Base-by-base conservation (phyloP, 2,113 vertebrate genomes). In the Caracal caracal region DNA sequence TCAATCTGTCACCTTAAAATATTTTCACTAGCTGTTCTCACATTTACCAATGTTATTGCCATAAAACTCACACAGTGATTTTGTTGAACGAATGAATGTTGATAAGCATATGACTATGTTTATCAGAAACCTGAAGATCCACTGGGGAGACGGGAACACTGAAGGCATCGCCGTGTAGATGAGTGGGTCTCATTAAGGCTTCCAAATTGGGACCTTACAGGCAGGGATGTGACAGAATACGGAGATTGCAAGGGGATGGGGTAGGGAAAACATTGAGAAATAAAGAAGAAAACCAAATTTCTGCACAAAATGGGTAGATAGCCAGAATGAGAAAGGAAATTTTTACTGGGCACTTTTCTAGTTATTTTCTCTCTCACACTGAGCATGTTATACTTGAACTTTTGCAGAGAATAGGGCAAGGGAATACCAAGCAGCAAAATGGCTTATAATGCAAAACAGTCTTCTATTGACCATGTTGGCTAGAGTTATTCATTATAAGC, bases 1-100 rank as follows among this genome's bases (percentile, higher is more conserved):
- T 95, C 87, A 92, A 88, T 96, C 84, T 96, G 93, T 88, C 95
- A 88, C 35, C 53, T 96, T 79, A 83, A 92, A 94, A 96, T 87
- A 96, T 96, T 95, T 96, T 86, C 68, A 17, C 49, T 87, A 80
- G 61, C 80, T 28, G 0, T 87, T 53, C 63, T 68, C 53, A 79
- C 86, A 59, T 65, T 92, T 90, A 51, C 73, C 61, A 78, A n/a
- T 84, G n/a, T 75, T 68, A 75, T 56, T 59, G 78, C 79, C 61
- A 22, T 6, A 61, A 63, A 80, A 47, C n/a, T 61, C 28, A 73
- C 22, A 10, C 5, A 20, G 59, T 2, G 9, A 75, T 68, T 82
- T 90, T 68, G 83, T 26, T 56, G 63, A 83, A 17, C 40, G 73
- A 93, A n/a, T 59, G 75, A 79, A 88, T 93, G 66, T 40, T 80